These are phyloP conservation scores for Australoheros facetus DNA, from an alignment of 2,797 vertebrate genomes.

Conservation along the genomic window DNA sequence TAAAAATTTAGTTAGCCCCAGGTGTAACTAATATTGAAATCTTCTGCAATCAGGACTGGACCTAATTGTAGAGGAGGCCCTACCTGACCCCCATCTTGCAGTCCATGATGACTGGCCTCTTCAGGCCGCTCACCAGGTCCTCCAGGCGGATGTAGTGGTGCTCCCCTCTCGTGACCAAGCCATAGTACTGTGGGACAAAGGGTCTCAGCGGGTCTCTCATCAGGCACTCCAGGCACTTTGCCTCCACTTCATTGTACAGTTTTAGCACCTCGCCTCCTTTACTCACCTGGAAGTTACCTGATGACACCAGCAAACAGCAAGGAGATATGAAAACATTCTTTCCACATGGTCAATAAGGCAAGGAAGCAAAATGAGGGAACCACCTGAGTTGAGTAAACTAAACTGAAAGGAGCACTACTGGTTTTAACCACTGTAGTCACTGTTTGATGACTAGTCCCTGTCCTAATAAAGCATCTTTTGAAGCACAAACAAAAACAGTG, in stretches of 20 bases:
- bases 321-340: not conserved
- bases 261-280: conserved; percentile 89
- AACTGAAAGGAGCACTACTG: not conserved
- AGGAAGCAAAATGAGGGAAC: not conserved
- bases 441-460: not conserved
- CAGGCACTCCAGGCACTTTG: conserved; percentile 82
- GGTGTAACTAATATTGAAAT: not conserved
- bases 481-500: not conserved
- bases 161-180: conserved; percentile 80
- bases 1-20: not conserved
- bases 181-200: conserved; percentile 88
- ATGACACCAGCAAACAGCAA: not conserved
- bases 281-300: conserved; percentile 87
- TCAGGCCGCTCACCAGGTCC: conserved; percentile 86
- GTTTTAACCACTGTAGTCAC: not conserved
- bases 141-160: conserved; percentile 87
- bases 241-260: conserved; percentile 85
- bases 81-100: conserved; percentile 94
- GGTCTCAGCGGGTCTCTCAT: conserved; percentile 84
- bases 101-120: conserved; percentile 89
- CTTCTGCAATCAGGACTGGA: not conserved
- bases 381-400: not conserved
- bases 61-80: not conserved
- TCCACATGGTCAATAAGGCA: not conserved
- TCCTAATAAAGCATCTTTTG: not conserved